These are phyloP conservation scores for Uria aalge DNA, from an alignment of 2,113 vertebrate genomes.

Conservation along the genomic window DNA sequence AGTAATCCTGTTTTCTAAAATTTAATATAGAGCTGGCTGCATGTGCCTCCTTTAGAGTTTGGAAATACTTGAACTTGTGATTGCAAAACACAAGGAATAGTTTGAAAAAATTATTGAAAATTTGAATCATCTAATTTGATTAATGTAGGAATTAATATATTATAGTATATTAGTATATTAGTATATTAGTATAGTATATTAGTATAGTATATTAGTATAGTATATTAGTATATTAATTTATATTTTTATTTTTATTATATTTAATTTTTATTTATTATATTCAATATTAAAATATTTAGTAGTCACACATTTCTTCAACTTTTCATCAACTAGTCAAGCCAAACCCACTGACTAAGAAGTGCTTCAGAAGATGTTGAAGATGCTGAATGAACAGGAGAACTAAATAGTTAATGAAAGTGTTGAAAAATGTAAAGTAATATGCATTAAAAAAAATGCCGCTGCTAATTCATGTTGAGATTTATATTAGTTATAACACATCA, in stretches of 20 bases:
- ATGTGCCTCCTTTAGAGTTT: neutral
- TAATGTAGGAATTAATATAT: neutral
- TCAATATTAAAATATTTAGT: neutral
- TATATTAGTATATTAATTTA: too few species aligned
- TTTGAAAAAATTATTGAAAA: neutral
- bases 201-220: too few species aligned
- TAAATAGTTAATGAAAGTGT: neutral
- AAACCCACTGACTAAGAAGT: neutral
- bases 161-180: too few species aligned
- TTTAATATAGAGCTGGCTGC: neutral
- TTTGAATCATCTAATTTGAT: neutral
- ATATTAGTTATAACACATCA: neutral
- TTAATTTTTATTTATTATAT: neutral
- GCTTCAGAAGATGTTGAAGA: neutral
- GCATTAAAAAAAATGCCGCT: neutral
- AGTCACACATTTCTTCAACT: neutral
- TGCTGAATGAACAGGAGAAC: neutral
- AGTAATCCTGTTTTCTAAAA: neutral
- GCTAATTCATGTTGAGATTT: neutral
- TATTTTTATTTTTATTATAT: too few species aligned
- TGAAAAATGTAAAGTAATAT: neutral
- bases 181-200: too few species aligned
- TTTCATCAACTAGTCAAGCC: neutral
- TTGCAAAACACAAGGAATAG: neutral
- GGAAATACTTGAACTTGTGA: neutral